Evolutionary conservation across 2,113 vertebrate genomes (phyloP), one percentile per base, ranked within the genome.

Genomic region (Enhydra lutris): DNA sequence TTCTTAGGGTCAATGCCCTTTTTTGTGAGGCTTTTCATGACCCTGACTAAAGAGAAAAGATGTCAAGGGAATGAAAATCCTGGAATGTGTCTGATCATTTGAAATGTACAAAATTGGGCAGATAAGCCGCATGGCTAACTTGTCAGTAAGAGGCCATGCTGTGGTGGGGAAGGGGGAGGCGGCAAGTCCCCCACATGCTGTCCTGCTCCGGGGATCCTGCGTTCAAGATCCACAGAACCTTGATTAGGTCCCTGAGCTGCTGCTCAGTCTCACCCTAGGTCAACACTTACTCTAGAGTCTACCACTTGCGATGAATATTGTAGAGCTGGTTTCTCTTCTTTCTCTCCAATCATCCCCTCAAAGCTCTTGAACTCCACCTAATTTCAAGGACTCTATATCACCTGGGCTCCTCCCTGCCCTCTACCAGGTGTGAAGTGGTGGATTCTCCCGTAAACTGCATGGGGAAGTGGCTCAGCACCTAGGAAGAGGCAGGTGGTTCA

Each of bases 1-100:
- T 50, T 84, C 42, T 78, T 69, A 65, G 96, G 98, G 97, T 97
- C 96, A 97, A 1, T 47, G 94, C 81, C 81, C 92, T 67, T 91
- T 76, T 45, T 67, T 88, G 89, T 87, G 92, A 94, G 85, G 96
- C 69, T 96, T 92, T 91, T 34, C 29, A 1, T 95, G 96, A 96
- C 92, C 92, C 92, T 20, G 69, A 76, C 59, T 82, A 88, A 86
- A 96, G 84, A 95, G 94, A 96, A 95, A 91, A 85, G 91, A 76
- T 94, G 96, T 85, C 91, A 97, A 95, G 82, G 84, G 96, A 84
- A 74, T 94, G 96, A 73, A 96, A 95, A 96, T 81, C 84, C 84
- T 94, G 97, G 97, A 95, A 97, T 97, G 97, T 96, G 96, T 93
- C 97, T 95, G 96, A 94, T 97, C 67, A 69, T 95, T 94, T 82